Base-by-base conservation (phyloP, 1,140 invertebrate species). In the Delia radicum region DNA sequence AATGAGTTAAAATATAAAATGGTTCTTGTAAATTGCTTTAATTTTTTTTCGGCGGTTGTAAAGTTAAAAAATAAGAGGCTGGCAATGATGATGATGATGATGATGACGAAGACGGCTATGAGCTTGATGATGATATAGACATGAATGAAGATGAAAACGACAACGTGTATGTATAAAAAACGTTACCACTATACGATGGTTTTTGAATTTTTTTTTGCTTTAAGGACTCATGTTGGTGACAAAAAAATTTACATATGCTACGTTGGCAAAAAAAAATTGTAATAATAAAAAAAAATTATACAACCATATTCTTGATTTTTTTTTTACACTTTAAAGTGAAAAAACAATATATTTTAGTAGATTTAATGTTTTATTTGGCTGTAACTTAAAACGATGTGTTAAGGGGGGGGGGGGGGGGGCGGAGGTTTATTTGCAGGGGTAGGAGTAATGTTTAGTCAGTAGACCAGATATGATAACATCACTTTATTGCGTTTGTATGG, bases 241-340 rank as follows among this genome's bases (percentile, higher is more conserved):
- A 55, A 21, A 55, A 55, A 69, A 69, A 69, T 69, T 69, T 69
- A 69, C 65, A 69, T 69, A 69, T 69, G 65, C 65, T 69, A 69
- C 29, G 29, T 69, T 37, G 29, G 24, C 65, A 69, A 69, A 33
- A 69, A 33, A 7, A 69, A 69, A 69, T 12, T 4, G 29, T 21
- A 7, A 69, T 33, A 29, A 67, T 24, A 33, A 21, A 69, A n/a
- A n/a, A 69, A 67, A 18, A 18, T 29, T 28, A 67, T 29, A 31
- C 63, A 18, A 28, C 28, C n/a, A 67, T 31, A 18, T n/a, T 7
- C 29, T 18, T 69, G 31, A 33, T 69, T 33, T 33, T 33, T 37
- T 26, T 29, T 31, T 27, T 26, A 6, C 26, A 21, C 13, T 69
- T 69, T 69, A 15, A n/a, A 29, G 24, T n/a, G 8, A 18, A 69